These are phyloP conservation scores for Ispidina lecontei DNA, from an alignment of 2,797 vertebrate species.

Conservation along the genomic window DNA sequence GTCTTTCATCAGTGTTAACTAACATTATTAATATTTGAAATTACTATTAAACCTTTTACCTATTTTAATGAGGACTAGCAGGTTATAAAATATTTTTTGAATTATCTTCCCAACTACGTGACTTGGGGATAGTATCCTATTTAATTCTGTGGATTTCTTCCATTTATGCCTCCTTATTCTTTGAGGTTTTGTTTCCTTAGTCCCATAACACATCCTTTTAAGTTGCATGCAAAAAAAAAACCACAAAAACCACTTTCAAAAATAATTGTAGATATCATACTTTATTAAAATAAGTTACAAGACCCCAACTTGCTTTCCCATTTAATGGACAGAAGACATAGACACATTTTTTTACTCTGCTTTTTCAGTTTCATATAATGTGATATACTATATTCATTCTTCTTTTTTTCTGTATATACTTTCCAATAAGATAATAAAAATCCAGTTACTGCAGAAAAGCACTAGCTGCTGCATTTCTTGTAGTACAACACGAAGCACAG, in stretches of 20 bases:
- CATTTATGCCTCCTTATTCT: not conserved
- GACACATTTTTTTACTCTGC: not conserved
- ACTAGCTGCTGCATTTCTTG: not conserved
- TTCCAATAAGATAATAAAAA: slow-evolving; percentile 14
- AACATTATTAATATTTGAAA: not conserved
- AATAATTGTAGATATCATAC: not conserved
- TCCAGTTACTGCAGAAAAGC: not conserved
- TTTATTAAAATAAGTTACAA: slow-evolving; percentile 53
- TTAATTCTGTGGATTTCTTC: not conserved
- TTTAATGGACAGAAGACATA: slow-evolving; percentile 6
- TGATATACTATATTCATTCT: not conserved
- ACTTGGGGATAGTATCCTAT: not conserved
- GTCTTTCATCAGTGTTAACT: not conserved
- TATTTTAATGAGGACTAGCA: not conserved
- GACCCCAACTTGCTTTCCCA: not conserved
- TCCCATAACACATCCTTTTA: not conserved
- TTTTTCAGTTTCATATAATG: slow-evolving; percentile 42
- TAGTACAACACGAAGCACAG: not conserved
- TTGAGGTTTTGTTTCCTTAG: not conserved
- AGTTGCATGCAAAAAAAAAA: not conserved
- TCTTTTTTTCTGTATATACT: not conserved
- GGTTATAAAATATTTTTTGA: not conserved
- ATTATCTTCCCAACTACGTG: not conserved
- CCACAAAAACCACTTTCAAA: not conserved
- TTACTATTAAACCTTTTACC: not conserved